Percentiles rank a stretch among this genome's conserved stretches.
Evolutionary conservation across 2,113 vertebrate species (phyloP).

Genomic region (Pseudois nayaur): DNA sequence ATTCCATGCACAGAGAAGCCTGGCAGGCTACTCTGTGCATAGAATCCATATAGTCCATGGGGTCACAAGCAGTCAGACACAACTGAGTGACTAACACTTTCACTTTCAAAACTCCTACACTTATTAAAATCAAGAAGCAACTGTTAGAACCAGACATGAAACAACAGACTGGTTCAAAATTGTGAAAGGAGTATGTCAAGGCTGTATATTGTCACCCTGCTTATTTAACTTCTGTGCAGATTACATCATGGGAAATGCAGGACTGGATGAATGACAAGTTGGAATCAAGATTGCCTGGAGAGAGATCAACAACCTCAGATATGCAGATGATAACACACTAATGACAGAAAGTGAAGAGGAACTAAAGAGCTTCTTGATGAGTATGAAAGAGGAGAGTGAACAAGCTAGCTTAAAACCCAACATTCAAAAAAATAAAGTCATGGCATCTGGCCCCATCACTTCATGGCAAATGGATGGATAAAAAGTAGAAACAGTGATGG

Average conservation of each 20-base stretch:
- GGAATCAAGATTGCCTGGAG: not conserved
- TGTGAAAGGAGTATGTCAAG: not conserved
- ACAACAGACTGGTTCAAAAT: not conserved
- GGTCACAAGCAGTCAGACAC: not conserved
- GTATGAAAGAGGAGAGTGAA: not conserved
- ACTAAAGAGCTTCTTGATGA: not conserved
- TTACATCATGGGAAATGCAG: not conserved
- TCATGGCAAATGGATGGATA: not conserved
- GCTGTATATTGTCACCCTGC: not conserved
- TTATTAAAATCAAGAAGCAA: not conserved
- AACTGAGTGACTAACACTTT: not conserved
- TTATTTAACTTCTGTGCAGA: not conserved
- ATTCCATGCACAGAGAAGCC: not conserved
- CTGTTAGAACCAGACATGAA: not conserved
- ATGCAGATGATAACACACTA: not conserved
- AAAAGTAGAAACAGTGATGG: too few relatives aligned
- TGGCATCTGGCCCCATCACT: not conserved
- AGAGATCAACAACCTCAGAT: not conserved
- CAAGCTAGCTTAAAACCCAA: not conserved
- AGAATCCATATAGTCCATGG: not conserved
- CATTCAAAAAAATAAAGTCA: not conserved
- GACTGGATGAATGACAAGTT: not conserved
- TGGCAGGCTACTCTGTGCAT: not conserved
- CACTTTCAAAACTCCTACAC: not conserved
- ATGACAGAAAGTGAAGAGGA: not conserved